Base-by-base conservation (phyloP, 1,140 invertebrate species). In the Luehdorfia chinensis region DNA sequence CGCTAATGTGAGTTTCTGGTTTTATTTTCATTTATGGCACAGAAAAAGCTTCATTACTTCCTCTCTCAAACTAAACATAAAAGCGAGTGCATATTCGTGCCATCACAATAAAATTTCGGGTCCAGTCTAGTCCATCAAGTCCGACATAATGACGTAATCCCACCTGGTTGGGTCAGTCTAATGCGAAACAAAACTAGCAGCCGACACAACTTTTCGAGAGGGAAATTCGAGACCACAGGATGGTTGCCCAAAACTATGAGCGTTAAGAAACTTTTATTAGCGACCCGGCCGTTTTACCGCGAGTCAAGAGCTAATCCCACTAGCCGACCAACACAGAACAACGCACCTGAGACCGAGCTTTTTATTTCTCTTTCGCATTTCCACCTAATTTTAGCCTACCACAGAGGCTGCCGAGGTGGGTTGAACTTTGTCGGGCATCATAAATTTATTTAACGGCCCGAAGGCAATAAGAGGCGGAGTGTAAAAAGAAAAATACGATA, bases 401-500 rank as follows among this genome's bases (percentile, higher is more conserved):
- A 61, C 68, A 67, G 66, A 69, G 59, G 58, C 55, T 63, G 59
- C 57, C 61, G 59, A 78, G 80, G 76, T 75, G 79, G 72, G 77
- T 65, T 78, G 77, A 84, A 83, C 79, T 84, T 81, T 80, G 78
- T 81, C 68, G 76, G 78, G 75, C 67, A 68, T 86, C 81, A 86
- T 86, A 86, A 86, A 86, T 86, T 86, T 81, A 84, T 84, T 85
- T 84, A 84, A 86, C 83, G 79, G 73, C 79, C 75, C 73, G 66
- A 75, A 83, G 74, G 83, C 83, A 86, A 86, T 84, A 86, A 86
- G 79, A 84, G 81, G 79, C 71, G 73, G 75, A 83, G 79, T 76
- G 79, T 86, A 83, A 86, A 85, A 80, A 84, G 79, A 84, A 86
- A 84, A 84, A 85, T 85, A 86, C 83, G 83, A 86, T 84, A 84